phyloP scores from a whole-genome alignment of 2,113 vertebrate species.

The Strigops habroptila region DNA sequence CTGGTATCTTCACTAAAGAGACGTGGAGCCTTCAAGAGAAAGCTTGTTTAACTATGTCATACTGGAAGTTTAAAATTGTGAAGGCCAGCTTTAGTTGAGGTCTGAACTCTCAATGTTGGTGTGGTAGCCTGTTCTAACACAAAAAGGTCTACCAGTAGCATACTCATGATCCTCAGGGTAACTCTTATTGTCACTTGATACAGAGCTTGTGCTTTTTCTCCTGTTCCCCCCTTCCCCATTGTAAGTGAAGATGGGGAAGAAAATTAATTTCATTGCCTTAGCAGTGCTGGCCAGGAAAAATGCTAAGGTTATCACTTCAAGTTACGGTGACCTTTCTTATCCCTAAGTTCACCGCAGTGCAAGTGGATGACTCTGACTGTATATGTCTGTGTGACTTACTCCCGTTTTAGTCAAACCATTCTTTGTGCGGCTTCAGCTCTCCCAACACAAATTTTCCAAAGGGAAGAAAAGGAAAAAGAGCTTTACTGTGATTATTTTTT shows the following conservation, averaged over 20 bases:
- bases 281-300: neutral
- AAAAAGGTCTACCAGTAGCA: neutral
- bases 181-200: neutral
- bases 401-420: neutral
- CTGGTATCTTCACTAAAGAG: neutral
- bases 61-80: neutral
- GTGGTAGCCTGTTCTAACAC: neutral
- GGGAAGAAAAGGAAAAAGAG: neutral
- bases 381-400: neutral
- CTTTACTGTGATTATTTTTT: neutral
- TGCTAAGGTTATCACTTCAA: neutral
- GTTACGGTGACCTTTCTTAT: neutral
- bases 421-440: neutral
- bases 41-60: neutral
- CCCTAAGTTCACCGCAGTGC: neutral
- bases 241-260: neutral
- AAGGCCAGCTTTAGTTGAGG: neutral
- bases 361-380: neutral
- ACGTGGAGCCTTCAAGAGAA: neutral
- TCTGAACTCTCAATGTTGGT: neutral
- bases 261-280: neutral
- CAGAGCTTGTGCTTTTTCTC: neutral
- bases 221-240: neutral
- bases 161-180: neutral
- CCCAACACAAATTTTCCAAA: neutral